Conservation (phyloP, 1,140 invertebrate genomes). For the Antheraea pernyi region DNA sequence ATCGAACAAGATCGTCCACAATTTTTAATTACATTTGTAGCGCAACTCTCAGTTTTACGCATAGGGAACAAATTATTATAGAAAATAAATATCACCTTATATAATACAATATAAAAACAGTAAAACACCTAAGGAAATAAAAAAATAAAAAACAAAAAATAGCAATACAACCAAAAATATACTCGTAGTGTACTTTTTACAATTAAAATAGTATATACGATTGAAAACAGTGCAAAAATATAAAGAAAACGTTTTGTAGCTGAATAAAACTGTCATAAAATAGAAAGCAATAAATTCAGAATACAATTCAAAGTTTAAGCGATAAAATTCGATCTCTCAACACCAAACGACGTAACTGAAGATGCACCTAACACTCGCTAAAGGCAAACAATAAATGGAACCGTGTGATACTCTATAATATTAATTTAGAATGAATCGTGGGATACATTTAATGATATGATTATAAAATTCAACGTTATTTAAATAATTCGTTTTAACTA, state of each 20-base stretch:
- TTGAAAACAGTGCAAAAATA: background rate
- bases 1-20: conserved; percentile 45
- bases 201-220: background rate
- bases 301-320: conserved; percentile 20
- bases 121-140: conserved; percentile 44
- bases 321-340: conserved; percentile 24
- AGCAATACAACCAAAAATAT: conserved; percentile 6
- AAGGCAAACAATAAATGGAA: conserved; percentile 28
- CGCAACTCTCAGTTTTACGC: conserved; percentile 45
- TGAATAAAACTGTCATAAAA: conserved; percentile 22
- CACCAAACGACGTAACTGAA: conserved; percentile 30
- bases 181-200: background rate
- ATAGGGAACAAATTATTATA: conserved; percentile 41
- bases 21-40: conserved; percentile 44
- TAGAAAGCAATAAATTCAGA: conserved; percentile 13
- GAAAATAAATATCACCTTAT: conserved; percentile 58
- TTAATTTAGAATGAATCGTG: conserved; percentile 22
- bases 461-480: conserved; percentile 73
- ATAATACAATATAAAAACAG: conserved; percentile 52
- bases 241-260: conserved; percentile 9
- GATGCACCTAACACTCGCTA: conserved; percentile 15
- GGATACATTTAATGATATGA: conserved; percentile 70
- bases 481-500: conserved; percentile 55
- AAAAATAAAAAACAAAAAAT: conserved; percentile 33
- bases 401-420: background rate